Percentiles rank a stretch among this genome's conserved stretches.
Conservation (phyloP, 2,888 invertebrate species). For the Adelognathus sp. region DNA sequence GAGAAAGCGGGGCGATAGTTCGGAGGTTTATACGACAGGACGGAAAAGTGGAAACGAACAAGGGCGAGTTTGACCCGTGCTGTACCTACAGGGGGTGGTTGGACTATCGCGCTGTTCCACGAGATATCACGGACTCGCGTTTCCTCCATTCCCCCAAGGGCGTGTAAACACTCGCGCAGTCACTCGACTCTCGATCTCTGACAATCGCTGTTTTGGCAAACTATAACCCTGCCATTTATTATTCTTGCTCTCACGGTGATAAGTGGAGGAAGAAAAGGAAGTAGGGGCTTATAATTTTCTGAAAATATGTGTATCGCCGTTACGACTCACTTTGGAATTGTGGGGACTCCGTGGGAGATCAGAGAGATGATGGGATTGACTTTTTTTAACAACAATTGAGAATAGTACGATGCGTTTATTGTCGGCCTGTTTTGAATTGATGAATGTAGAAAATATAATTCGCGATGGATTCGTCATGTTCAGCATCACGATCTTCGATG, state of each 20-base stretch:
- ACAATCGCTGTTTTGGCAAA: constrained; percentile 68
- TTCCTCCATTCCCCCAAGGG: constrained; percentile 70
- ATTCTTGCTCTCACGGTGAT: too few relatives aligned
- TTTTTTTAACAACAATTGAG: too few relatives aligned
- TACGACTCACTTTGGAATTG: too few relatives aligned
- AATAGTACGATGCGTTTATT: too few relatives aligned
- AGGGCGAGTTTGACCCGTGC: constrained; percentile 52
- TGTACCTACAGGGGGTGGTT: constrained; percentile 47
- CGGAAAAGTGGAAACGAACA: constrained; percentile 21
- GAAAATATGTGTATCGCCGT: too few relatives aligned
- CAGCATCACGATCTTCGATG: background rate
- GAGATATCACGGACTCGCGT: constrained; percentile 41
- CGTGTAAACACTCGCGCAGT: constrained; percentile 76
- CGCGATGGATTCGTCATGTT: background rate
- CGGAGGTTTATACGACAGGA: constrained; percentile 24
- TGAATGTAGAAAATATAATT: too few relatives aligned
- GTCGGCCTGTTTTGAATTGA: too few relatives aligned
- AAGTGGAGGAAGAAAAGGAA: too few relatives aligned
- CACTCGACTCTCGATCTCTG: constrained; percentile 69
- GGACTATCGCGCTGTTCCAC: constrained; percentile 61
- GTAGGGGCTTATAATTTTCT: too few relatives aligned
- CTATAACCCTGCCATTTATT: background rate
- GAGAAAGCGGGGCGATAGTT: constrained; percentile 8
- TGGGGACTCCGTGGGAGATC: too few relatives aligned
- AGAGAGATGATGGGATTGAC: too few relatives aligned